phyloP scores from a whole-genome alignment of 1,140 invertebrate genomes.

The Psilanteris sp. region DNA sequence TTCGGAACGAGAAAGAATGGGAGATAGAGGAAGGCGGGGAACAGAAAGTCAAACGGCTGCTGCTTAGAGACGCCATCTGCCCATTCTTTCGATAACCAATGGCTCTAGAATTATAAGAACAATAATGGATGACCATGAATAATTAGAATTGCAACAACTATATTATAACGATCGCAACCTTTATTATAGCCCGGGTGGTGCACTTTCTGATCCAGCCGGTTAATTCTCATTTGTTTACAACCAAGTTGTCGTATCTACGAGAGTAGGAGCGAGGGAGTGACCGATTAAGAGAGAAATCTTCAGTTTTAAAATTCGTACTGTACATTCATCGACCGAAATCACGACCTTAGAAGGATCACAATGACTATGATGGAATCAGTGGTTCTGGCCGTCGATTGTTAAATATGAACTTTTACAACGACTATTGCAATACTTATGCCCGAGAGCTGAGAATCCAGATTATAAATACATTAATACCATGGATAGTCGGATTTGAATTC shows the following conservation, averaged over 20 bases:
- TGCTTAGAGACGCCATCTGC: constrained; percentile 9
- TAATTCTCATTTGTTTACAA: not conserved
- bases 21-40: not conserved
- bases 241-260: not conserved
- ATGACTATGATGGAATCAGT: not conserved
- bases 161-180: constrained; percentile 7
- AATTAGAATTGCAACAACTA: not conserved
- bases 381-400: not conserved
- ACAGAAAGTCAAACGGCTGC: not conserved
- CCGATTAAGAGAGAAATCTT: no score
- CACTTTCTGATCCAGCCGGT: not conserved
- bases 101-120: no score
- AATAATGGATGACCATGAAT: not conserved
- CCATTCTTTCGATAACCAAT: not conserved
- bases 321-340: not conserved
- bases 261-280: no score
- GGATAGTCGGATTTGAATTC: no score
- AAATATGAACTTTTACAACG: no score
- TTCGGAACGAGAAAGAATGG: constrained; percentile 66
- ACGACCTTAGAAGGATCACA: not conserved
- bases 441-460: not conserved
- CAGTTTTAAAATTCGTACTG: not conserved
- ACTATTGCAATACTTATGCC: not conserved
- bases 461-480: no score
- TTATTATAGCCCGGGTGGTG: constrained; percentile 17